A percentile compares a stretch with the other conserved stretches of the same genome.
phyloP scores from a whole-genome alignment of 2,888 invertebrate species.

The Chamaedrilus cognettii region DNA sequence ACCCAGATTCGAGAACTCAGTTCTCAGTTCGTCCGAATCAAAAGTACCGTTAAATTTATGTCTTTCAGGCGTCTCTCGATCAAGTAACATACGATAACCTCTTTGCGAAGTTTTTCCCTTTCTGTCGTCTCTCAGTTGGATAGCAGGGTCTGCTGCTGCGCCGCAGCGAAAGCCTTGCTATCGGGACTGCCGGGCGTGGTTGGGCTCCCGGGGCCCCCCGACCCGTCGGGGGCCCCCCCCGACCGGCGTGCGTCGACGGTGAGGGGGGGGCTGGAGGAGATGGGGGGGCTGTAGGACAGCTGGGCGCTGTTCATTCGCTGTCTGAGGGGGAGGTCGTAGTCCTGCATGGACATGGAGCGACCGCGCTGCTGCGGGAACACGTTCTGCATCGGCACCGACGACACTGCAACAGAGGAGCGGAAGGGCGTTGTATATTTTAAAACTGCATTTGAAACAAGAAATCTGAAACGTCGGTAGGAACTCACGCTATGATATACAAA shows the following conservation, averaged over 20 bases:
- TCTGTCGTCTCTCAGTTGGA: too few relatives aligned
- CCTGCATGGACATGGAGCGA: constrained; percentile 65
- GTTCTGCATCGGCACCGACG: constrained; percentile 79
- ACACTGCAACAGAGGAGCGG: constrained; percentile 60
- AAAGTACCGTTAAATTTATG: too few relatives aligned
- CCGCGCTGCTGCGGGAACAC: constrained; percentile 58
- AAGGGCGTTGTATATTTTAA: too few relatives aligned
- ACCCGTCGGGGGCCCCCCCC: neutral
- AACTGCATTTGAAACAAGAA: too few relatives aligned
- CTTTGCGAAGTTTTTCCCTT: too few relatives aligned
- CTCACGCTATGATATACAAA: too few relatives aligned
- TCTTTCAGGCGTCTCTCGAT: too few relatives aligned
- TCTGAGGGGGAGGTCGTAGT: constrained; percentile 54
- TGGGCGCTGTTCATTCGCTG: constrained; percentile 59
- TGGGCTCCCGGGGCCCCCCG: constrained; percentile 5
- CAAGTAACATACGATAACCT: too few relatives aligned
- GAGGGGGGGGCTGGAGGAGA: constrained; percentile 16
- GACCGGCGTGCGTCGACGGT: constrained; percentile 6
- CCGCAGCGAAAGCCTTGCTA: constrained; percentile 3
- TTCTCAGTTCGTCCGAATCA: too few relatives aligned
- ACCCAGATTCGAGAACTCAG: too few relatives aligned
- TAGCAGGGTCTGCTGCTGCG: constrained; percentile 8
- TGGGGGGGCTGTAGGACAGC: constrained; percentile 20
- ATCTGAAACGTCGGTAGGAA: too few relatives aligned
- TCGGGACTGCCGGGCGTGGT: constrained; percentile 5